Conservation (phyloP, 1,140 invertebrate genomes). For the Solenopsis invicta region DNA sequence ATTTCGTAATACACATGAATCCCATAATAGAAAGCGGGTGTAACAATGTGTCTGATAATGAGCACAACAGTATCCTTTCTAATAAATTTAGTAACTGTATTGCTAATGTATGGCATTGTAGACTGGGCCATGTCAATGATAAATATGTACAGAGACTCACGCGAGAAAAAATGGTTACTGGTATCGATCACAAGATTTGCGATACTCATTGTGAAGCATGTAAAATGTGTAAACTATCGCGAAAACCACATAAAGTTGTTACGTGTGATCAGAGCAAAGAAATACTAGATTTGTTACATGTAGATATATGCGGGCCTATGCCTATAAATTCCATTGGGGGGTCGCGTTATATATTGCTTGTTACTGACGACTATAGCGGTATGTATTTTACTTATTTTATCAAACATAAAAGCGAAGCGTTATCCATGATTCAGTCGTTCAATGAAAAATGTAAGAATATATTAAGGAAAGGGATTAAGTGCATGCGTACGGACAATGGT, state of each 20-base stretch:
- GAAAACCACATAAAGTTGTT: neutral
- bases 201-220: constrained; percentile 9
- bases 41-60: neutral
- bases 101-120: neutral
- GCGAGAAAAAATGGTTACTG: neutral
- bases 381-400: constrained; percentile 20
- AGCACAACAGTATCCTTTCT: neutral
- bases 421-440: neutral
- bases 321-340: neutral
- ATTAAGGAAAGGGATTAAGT: neutral
- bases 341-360: neutral
- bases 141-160: neutral
- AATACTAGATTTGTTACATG: neutral
- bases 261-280: neutral
- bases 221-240: neutral
- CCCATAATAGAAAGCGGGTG: neutral
- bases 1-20: neutral
- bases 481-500: neutral
- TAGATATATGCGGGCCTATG: neutral
- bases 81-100: neutral
- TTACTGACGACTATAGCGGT: neutral
- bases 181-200: neutral
- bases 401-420: neutral
- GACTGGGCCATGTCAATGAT: constrained; percentile 9
- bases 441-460: neutral